Conservation (phyloP, 53 echinoderm and acorn worm species). For the Luidia sarsii region DNA sequence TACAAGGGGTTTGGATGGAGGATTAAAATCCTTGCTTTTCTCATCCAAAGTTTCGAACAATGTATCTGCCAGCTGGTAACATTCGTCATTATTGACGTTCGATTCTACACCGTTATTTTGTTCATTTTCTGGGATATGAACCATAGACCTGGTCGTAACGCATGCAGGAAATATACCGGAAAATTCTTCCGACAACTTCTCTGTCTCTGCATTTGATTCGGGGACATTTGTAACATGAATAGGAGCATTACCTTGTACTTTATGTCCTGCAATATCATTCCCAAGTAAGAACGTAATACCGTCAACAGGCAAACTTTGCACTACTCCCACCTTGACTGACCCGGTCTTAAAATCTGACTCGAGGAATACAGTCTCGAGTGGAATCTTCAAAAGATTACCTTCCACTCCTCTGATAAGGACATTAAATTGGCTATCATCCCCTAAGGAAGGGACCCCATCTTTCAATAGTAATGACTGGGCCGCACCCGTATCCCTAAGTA, state of each 20-base stretch:
- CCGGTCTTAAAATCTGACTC: constrained; percentile 37
- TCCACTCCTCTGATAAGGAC: constrained; percentile 61
- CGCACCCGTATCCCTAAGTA: constrained; percentile 51
- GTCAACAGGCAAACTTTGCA: constrained; percentile 49
- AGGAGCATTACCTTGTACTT: constrained; percentile 9
- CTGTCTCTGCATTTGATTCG: background rate
- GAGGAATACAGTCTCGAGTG: constrained; percentile 25
- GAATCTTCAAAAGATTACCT: constrained; percentile 18
- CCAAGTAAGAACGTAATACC: constrained; percentile 58
- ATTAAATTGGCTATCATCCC: constrained; percentile 10
- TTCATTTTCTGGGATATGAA: background rate
- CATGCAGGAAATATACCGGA: constrained; percentile 59
- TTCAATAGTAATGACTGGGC: constrained; percentile 50
- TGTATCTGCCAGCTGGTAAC: no score
- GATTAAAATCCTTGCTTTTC: no score
- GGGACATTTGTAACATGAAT: background rate
- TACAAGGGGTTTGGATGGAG: no score
- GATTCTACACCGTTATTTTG: background rate
- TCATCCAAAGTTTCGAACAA: no score
- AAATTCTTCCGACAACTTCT: constrained; percentile 18
- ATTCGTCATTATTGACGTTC: background rate
- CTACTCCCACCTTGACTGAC: constrained; percentile 45
- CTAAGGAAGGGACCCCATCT: constrained; percentile 16
- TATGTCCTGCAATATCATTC: constrained; percentile 53
- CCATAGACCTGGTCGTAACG: constrained; percentile 62